Percentiles rank a stretch among this genome's conserved stretches.
phyloP scores from a whole-genome alignment of 2,113 vertebrate species.

The Barbus barbus region DNA sequence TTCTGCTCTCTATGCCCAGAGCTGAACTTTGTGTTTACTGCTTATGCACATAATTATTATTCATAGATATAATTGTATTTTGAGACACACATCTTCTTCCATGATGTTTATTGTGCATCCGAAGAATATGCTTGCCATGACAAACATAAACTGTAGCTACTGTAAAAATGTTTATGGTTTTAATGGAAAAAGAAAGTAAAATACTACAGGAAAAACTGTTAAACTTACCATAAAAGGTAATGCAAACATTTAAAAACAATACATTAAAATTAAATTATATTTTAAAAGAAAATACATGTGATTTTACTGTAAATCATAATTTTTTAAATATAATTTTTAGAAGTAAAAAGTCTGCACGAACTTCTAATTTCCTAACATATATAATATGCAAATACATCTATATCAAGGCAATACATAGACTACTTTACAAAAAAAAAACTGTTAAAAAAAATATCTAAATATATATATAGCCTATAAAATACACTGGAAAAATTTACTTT shows the following conservation, averaged over 20 bases:
- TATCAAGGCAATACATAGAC: too few relatives aligned
- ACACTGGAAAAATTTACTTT: too few relatives aligned
- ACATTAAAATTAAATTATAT: not conserved
- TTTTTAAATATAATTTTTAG: too few relatives aligned
- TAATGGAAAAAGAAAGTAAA: not conserved
- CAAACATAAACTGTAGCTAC: not conserved
- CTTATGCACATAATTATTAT: not conserved
- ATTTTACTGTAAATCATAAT: not conserved
- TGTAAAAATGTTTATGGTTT: not conserved
- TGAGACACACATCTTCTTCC: not conserved
- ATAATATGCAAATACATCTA: too few relatives aligned
- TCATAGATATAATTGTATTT: not conserved
- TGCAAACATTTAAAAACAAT: not conserved
- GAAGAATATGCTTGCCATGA: not conserved
- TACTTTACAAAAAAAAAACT: too few relatives aligned
- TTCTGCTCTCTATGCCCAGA: not conserved
- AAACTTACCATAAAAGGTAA: not conserved
- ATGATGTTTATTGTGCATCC: not conserved
- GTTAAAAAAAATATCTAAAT: too few relatives aligned
- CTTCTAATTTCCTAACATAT: not conserved
- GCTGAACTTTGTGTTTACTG: not conserved
- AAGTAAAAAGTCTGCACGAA: not conserved
- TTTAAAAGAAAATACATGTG: not conserved
- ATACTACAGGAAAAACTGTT: not conserved
- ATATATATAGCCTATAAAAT: too few relatives aligned